phyloP scores from a whole-genome alignment of 2,888 invertebrate genomes.

The Nezara viridula region DNA sequence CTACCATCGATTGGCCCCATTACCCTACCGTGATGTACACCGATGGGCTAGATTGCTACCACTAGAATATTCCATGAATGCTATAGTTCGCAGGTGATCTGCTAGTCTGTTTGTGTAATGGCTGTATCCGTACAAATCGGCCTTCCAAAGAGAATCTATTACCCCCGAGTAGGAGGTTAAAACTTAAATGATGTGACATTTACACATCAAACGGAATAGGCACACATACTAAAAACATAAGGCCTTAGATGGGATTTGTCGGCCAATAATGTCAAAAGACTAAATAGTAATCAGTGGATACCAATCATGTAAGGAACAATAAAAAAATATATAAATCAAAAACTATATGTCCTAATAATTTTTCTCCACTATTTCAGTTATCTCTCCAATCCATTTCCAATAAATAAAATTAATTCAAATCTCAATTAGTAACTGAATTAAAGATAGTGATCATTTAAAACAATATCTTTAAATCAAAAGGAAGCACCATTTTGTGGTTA shows the following conservation, averaged over 20 bases:
- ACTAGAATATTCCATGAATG: slow-evolving; percentile 12
- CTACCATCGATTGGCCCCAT: neutral
- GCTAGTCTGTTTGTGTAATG: slow-evolving; percentile 27
- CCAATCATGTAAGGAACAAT: neutral
- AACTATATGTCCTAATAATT: too few species aligned
- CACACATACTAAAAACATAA: neutral
- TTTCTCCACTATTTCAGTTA: too few species aligned
- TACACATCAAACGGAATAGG: neutral
- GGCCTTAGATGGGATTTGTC: neutral
- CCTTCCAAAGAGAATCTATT: neutral
- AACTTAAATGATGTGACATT: slow-evolving; percentile 5
- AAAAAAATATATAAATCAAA: neutral
- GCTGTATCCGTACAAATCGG: neutral
- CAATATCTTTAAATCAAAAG: too few species aligned
- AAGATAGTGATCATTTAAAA: too few species aligned
- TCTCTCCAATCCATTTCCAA: too few species aligned
- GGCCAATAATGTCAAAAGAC: neutral
- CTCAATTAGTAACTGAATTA: too few species aligned
- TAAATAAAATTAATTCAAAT: too few species aligned
- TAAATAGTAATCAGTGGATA: neutral
- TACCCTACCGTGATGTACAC: neutral
- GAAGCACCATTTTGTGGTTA: too few species aligned
- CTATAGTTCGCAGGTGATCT: slow-evolving; percentile 1
- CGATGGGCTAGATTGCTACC: neutral
- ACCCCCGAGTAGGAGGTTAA: neutral